Base-by-base conservation (phyloP, 2,113 vertebrate genomes). In the Oreotrochilus melanogaster region DNA sequence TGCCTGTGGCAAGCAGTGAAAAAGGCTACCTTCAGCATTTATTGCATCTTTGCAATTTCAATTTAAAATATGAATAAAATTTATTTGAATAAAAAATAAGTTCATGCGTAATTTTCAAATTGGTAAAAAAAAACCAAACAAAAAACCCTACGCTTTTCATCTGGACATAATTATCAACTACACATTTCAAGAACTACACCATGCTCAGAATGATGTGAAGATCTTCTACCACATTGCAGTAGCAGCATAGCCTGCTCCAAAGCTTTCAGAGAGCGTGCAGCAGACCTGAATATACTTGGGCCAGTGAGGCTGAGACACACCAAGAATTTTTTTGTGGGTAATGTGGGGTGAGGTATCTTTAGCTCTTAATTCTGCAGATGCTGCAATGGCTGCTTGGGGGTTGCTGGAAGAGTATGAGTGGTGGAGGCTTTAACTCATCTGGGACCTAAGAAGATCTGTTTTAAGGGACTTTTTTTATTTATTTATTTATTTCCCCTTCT, bases 401-500 rank as follows among this genome's bases (percentile, higher is more conserved):
- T 4, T 27, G 31, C 27, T 82, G 57, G 60, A 71, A 58, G 10
- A 43, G 3, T 8, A 5, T 6, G 18, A 6, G 15, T 61, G 42
- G 58, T 66, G 24, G 16, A 65, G 75, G 30, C 10, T 57, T 65
- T 21, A 43, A 21, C 18, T 86, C 1, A 7, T 14, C 39, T 28
- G 27, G 4, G 3, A 43, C 9, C 9, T 79, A 47, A 30, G 14
- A 53, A 57, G 18, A 57, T 21, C 7, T 31, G 12, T 18, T 58
- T 3, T 35, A 47, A 78, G 14, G 14, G 7, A 9, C 30, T 22
- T 31, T 28, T 43, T 21, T 4, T 47, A n/a, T n/a, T n/a, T n/a
- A n/a, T n/a, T n/a, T n/a, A n/a, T 9, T 0, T 14, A 7, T 37
- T 23, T 23, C 10, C 7, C 10, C 13, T 6, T 3, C 7, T 12